Percentiles rank a stretch among this genome's conserved stretches.
Conservation (phyloP, 1,140 invertebrate species). For the Drosophila serrata region DNA sequence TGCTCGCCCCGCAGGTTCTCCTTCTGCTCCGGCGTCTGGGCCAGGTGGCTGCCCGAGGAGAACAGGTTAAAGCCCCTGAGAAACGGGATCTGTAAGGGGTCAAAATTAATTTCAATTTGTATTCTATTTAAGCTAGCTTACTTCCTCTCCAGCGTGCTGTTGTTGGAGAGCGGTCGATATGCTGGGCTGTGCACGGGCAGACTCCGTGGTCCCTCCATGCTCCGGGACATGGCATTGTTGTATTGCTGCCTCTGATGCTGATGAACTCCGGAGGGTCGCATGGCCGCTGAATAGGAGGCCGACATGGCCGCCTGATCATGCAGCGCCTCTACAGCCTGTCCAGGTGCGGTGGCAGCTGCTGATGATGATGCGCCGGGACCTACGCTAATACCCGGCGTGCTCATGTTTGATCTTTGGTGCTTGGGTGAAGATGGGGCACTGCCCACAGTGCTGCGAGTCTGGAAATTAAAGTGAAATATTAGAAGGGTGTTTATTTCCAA, state of each 20-base stretch:
- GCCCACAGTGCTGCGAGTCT: constrained; percentile 86
- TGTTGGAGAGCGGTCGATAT: constrained; percentile 84
- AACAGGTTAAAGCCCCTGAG: constrained; percentile 86
- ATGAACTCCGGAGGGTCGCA: constrained; percentile 64
- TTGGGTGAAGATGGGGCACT: constrained; percentile 90
- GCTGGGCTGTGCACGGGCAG: constrained; percentile 86
- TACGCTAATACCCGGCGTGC: constrained; percentile 79
- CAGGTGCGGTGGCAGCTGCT: constrained; percentile 48
- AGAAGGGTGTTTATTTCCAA: neutral
- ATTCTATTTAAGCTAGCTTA: constrained; percentile 47
- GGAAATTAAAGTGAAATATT: neutral
- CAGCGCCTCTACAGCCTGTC: constrained; percentile 78
- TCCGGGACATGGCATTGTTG: constrained; percentile 86
- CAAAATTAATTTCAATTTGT: too few species aligned
- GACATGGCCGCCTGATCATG: constrained; percentile 78
- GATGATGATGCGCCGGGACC: constrained; percentile 65
- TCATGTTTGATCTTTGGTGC: constrained; percentile 86
- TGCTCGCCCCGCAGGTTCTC: constrained; percentile 91
- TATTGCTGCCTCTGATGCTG: constrained; percentile 65
- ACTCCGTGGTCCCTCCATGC: constrained; percentile 87
- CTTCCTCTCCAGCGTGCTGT: constrained; percentile 86
- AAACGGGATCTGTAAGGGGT: constrained; percentile 80
- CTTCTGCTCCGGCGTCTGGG: constrained; percentile 82
- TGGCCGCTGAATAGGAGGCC: constrained; percentile 70
- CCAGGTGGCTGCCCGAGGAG: constrained; percentile 84